A percentile compares a stretch with the other conserved stretches of the same genome.
Evolutionary conservation across 2,113 vertebrate genomes (phyloP).

Genomic region (Herpetotheres cachinnans): DNA sequence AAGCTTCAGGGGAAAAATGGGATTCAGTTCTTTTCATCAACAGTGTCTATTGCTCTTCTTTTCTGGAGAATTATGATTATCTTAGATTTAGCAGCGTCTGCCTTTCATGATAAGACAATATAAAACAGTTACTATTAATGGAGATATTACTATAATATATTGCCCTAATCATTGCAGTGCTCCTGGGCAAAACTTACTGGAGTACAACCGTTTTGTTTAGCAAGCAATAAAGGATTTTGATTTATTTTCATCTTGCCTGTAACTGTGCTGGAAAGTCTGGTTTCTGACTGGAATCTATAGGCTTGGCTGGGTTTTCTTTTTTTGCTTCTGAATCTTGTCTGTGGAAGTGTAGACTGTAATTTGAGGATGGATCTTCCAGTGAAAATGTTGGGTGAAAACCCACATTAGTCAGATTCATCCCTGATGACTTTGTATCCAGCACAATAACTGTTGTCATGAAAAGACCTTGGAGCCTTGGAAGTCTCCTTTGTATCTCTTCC

Average conservation of each 20-base stretch:
- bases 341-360: not conserved
- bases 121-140: not conserved
- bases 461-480: not conserved
- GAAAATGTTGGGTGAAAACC: not conserved
- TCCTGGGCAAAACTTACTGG: not conserved
- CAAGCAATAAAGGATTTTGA: not conserved
- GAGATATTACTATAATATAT: not conserved
- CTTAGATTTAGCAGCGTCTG: not conserved
- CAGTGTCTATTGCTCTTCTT: not conserved
- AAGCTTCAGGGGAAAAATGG: not conserved
- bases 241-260: not conserved
- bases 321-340: not conserved
- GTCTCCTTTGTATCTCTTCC: not conserved
- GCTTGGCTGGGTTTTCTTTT: not conserved
- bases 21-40: fast-evolving
- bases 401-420: not conserved
- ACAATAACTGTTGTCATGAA: not conserved
- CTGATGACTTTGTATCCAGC: not conserved
- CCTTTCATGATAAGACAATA: not conserved
- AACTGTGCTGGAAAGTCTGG: not conserved
- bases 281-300: not conserved
- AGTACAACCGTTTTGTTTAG: not conserved
- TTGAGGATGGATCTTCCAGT: not conserved
- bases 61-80: not conserved
- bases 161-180: not conserved